Base-by-base conservation (phyloP, 2,797 vertebrate genomes). In the Tenualosa ilisha region DNA sequence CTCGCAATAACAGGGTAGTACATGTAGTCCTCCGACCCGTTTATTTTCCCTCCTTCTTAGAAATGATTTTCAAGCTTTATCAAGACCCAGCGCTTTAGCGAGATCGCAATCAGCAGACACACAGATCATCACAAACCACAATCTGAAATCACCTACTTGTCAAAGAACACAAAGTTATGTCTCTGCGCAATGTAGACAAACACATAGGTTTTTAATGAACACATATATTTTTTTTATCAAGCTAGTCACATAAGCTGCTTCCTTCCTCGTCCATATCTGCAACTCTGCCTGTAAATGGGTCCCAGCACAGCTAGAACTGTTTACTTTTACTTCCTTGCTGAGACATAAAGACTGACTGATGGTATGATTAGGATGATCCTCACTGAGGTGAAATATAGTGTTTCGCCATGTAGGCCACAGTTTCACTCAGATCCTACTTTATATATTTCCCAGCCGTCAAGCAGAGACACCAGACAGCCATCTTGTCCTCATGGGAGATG, bases 1-100 rank as follows among this genome's bases (percentile, higher is more conserved):
- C 90, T 92, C 87, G 90, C 88, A 90, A 91, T 89, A 84, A 84
- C 90, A 88, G 72, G 40, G 13, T 40, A 9, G 72, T 79, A 46
- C 72, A 46, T 22, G 72, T 37, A 79, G 40, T 88, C 11, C 84
- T 90, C 84, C 40, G 20, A 7, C 37, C 24, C 6, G 15, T 75
- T 75, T 75, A 20, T 43, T 22, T 13, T 46, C 37, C 37, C 72
- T 22, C 40, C 46, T 79, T 15, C 72, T 46, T 46, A 46, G 37
- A 79, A 43, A 79, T 22, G 37, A 79, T 43, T 43, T 20, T 75
- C 6, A 20, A 17, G 31, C 20, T 79, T 79, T 22, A 79, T 20
- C 26, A 79, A 22, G 37, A 79, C 17, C 72, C 11, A 31, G 63
- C 24, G n/a, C 26, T 17, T 79, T 40, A 46, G 37, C 37, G 17